A percentile compares a stretch with the other conserved stretches of the same genome.
Conservation (phyloP, 2,113 vertebrate species). For the Ceyx cyanopectus region DNA sequence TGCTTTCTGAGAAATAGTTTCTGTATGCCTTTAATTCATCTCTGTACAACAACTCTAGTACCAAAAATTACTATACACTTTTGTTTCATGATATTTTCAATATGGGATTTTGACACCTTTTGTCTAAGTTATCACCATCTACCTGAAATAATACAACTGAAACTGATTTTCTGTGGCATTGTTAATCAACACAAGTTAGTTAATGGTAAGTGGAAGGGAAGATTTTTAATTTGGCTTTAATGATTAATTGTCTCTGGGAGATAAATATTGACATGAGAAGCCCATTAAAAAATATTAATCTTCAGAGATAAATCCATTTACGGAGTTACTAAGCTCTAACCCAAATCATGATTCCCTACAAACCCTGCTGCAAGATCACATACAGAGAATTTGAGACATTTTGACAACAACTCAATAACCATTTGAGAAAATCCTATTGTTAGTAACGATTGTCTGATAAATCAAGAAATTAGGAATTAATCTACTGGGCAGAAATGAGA, state of each 20-base stretch:
- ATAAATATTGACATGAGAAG: neutral
- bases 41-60: neutral
- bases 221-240: neutral
- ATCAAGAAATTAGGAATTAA: conserved; percentile 23
- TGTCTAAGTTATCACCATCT: neutral
- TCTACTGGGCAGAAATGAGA: conserved; percentile 1
- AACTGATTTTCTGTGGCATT: neutral
- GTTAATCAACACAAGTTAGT: neutral
- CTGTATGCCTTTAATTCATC: neutral
- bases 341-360: neutral
- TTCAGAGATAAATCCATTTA: neutral
- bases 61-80: neutral
- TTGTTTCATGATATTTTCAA: neutral
- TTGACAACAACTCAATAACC: conserved; percentile 20
- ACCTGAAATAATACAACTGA: neutral
- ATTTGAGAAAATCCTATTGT: conserved; percentile 33
- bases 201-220: neutral
- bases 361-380: neutral
- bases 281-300: neutral
- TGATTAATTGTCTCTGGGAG: neutral
- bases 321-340: neutral
- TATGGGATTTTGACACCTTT: neutral
- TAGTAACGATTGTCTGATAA: conserved; percentile 4
- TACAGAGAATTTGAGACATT: neutral
- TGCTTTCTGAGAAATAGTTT: neutral